Evolutionary conservation across 2,888 invertebrate genomes (phyloP).

Genomic region (Dione juno): DNA sequence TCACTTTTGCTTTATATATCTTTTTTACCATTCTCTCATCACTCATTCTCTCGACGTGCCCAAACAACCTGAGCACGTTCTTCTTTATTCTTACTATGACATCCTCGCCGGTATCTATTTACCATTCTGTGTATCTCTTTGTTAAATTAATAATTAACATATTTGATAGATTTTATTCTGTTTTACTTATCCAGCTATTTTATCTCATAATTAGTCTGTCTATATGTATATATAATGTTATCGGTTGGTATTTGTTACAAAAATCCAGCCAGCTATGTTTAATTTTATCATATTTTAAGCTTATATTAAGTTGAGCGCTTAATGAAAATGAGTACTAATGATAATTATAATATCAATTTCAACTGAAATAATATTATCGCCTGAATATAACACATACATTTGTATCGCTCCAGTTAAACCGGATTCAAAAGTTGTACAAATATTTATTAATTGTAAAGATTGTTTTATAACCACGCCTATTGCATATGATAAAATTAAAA

Average conservation of each 20-base stretch:
- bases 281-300: conserved; percentile 12
- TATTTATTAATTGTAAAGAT: not conserved
- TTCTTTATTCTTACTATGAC: too few species aligned
- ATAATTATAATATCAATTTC: conserved; percentile 1
- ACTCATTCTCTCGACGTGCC: too few species aligned
- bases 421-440: not conserved
- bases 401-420: not conserved
- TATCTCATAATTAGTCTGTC: not conserved
- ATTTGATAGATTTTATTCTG: not conserved
- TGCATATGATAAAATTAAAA: too few species aligned
- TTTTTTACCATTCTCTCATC: too few species aligned
- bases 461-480: too few species aligned
- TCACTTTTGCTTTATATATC: too few species aligned
- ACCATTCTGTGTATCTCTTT: too few species aligned
- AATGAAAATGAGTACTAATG: conserved; percentile 9
- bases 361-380: conserved; percentile 4
- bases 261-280: not conserved
- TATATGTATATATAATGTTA: not conserved
- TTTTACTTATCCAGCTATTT: not conserved
- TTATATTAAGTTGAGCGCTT: conserved; percentile 11
- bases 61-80: too few species aligned
- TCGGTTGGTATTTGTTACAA: not conserved
- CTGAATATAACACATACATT: not conserved
- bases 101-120: too few species aligned
- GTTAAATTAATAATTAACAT: not conserved